phyloP scores from a whole-genome alignment of 2,113 vertebrate genomes.

The Gulo gulo region DNA sequence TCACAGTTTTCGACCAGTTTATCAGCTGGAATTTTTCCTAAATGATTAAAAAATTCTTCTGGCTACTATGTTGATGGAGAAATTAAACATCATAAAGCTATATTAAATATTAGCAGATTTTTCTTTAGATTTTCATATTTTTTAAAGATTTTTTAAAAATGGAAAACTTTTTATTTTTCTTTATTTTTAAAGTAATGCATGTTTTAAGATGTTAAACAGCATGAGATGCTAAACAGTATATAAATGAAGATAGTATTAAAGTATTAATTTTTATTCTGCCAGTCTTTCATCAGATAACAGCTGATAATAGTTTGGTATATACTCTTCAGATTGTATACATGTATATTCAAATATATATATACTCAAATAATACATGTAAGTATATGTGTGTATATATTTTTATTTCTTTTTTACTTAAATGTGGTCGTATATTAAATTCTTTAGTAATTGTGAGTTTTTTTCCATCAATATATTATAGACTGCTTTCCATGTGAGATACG shows the following conservation, averaged over 20 bases:
- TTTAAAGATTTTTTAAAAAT: not conserved
- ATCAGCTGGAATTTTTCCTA: not conserved
- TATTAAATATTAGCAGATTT: not conserved
- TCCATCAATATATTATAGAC: not conserved
- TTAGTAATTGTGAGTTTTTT: not conserved
- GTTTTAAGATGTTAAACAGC: not conserved
- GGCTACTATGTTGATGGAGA: not conserved
- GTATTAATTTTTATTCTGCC: not conserved
- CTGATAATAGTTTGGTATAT: not conserved
- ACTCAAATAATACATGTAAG: not conserved
- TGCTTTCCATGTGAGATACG: not conserved
- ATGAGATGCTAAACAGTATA: not conserved
- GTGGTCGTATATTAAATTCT: not conserved
- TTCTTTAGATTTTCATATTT: not conserved
- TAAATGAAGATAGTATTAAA: not conserved
- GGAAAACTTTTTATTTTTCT: not conserved
- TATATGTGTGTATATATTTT: not conserved
- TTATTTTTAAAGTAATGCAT: slow-evolving; percentile 3
- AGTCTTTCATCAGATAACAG: not conserved
- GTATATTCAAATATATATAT: not conserved
- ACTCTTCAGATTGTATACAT: not conserved
- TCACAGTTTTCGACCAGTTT: not conserved
- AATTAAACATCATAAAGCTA: slow-evolving; percentile 23
- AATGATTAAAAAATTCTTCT: slow-evolving; percentile 20
- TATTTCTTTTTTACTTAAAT: not conserved